These are phyloP conservation scores for Aepyceros melampus DNA, from an alignment of 2,113 vertebrate genomes.

Conservation along the genomic window DNA sequence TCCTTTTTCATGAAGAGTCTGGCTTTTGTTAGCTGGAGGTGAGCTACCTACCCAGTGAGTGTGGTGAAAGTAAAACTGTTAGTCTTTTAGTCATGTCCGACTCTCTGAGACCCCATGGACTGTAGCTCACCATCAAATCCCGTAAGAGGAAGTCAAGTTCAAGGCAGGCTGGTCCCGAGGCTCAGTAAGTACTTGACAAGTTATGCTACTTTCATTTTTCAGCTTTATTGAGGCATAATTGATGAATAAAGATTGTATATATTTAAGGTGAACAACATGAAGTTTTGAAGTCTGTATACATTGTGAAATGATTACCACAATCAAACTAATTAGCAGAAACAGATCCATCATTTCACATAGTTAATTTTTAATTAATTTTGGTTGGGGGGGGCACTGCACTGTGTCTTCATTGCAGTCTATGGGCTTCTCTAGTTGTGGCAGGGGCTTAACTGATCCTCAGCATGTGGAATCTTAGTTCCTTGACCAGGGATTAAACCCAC, in stretches of 20 bases:
- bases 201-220: neutral
- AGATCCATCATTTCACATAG: neutral
- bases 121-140: neutral
- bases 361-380: neutral
- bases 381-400: accelerated
- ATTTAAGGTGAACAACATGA: neutral
- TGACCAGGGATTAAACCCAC: neutral
- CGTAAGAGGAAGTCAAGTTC: neutral
- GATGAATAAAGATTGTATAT: neutral
- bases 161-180: neutral
- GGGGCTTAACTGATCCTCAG: neutral
- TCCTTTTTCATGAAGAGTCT: neutral
- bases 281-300: neutral
- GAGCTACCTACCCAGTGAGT: neutral
- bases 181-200: neutral
- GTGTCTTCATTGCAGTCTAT: neutral
- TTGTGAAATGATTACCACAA: neutral
- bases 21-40: neutral
- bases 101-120: neutral
- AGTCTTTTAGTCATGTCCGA: neutral
- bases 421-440: neutral
- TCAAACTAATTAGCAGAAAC: neutral
- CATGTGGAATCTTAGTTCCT: neutral
- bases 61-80: neutral
- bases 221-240: neutral